These are phyloP conservation scores for Troides oblongomaculatus DNA, from an alignment of 2,888 invertebrate genomes.

Conservation along the genomic window DNA sequence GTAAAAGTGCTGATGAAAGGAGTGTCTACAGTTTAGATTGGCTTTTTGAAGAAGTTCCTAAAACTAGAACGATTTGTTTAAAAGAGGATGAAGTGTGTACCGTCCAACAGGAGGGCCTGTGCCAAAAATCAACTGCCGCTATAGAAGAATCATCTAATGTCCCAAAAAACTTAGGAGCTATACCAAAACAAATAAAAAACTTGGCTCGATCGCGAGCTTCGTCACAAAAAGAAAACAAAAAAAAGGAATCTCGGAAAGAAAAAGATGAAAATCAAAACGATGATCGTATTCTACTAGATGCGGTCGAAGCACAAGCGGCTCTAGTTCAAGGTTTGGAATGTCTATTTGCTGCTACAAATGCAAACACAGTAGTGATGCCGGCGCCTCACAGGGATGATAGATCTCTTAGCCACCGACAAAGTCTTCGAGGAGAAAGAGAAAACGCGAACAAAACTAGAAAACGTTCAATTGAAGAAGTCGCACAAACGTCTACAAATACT, in stretches of 20 bases:
- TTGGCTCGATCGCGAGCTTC: slow-evolving; percentile 78
- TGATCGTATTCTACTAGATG: slow-evolving; percentile 67
- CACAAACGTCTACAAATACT: slow-evolving; percentile 83
- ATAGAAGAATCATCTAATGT: slow-evolving; percentile 71
- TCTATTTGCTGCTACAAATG: slow-evolving; percentile 73
- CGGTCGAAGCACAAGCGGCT: slow-evolving; percentile 78
- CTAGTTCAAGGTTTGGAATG: slow-evolving; percentile 79
- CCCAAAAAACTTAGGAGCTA: slow-evolving; percentile 85
- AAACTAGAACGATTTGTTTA: slow-evolving; percentile 41
- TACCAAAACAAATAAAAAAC: slow-evolving; percentile 84
- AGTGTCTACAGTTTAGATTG: slow-evolving; percentile 74
- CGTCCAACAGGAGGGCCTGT: slow-evolving; percentile 51
- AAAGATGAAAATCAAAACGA: slow-evolving; percentile 71
- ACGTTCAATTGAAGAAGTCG: slow-evolving; percentile 80
- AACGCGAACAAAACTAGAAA: slow-evolving; percentile 69
- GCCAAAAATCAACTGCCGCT: slow-evolving; percentile 60
- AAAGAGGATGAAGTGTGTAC: slow-evolving; percentile 49
- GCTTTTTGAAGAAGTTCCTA: slow-evolving; percentile 68
- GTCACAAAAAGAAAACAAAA: slow-evolving; percentile 79
- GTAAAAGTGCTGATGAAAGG: slow-evolving; percentile 66
- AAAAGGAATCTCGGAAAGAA: slow-evolving; percentile 70
- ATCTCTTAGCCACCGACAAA: slow-evolving; percentile 61
- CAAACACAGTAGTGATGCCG: slow-evolving; percentile 74
- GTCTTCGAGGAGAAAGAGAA: slow-evolving; percentile 69
- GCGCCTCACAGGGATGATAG: slow-evolving; percentile 67